Evolutionary conservation across 2,113 vertebrate species (phyloP), one percentile per base, ranked within the genome.

Genomic region (Halichoeres trimaculatus): DNA sequence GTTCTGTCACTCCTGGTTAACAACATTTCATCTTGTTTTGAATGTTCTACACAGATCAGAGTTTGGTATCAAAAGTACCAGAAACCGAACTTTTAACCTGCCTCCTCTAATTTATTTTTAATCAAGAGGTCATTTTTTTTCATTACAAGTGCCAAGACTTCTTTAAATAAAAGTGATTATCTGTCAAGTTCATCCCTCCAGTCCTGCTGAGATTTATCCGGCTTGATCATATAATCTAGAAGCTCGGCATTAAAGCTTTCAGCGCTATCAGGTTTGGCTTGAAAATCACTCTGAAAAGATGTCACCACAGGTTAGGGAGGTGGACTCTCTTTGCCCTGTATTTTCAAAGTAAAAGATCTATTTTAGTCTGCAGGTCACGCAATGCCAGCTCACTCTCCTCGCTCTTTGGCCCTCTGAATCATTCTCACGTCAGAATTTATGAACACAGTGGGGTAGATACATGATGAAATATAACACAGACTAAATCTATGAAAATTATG

Each of bases 161-260:
- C 68, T 34, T 54, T 74, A 76, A 86, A 75, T 68, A 77, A 74
- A 69, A 45, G 66, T 3, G 53, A 45, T 70, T 60, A 77, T 75
- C 60, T 71, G 30, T 36, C 24, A 13, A 43, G 48, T 48, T 26
- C 16, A 52, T 51, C 35, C 34, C 23, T 50, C 11, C 20, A 68
- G 69, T 74, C 62, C 51, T 77, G 41, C 13, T 60, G 71, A 64
- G 65, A 69, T 78, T 53, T 50, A 81, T 70, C 68, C 53, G 56
- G 60, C 57, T n/a, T 2, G 38, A 57, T 53, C 48, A 71, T 74
- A 57, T 72, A 69, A 82, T 80, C 61, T 62, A 7, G 10, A 16
- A 64, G 61, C 64, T 79, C 55, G 74, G 43, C 55, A 47, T 53
- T 58, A 30, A 53, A 71, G 62, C 65, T 72, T 73, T 63, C 40